Evolutionary conservation across 2,888 invertebrate genomes (phyloP), one percentile per base, ranked within the genome.

Genomic region (Abrostola tripartita): DNA sequence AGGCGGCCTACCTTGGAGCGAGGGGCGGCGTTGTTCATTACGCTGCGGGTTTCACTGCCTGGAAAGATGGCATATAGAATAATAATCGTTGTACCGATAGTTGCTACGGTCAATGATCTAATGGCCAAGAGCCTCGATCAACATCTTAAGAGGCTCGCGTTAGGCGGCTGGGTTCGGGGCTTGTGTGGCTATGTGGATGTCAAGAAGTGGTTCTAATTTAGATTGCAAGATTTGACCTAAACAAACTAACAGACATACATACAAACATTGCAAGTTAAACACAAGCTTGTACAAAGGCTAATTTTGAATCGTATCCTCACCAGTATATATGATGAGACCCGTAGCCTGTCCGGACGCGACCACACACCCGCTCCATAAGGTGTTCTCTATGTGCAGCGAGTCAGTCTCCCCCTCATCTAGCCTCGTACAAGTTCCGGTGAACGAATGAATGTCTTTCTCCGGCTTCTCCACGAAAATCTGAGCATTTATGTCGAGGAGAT

Each of bases 21-120:
- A 0, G 99, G 99, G 52, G 97, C 96, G 0, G 99, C 98, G 88
- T 99, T 99, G 93, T 99, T 99, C 99, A 99, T 99, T 10, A 99
- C 98, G 78, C 98, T 98, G 76, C 99, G 96, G 0, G 99, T 99
- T 94, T 99, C 99, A 55, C 97, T 96, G 14, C 99, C 99, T 92
- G 92, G 35, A 0, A 5, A 5, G 9, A 6, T 36, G 6, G 11
- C 35, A 2, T 8, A 12, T 44, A 6, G 41, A 36, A 11, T 11
- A 37, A 56, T 5, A 7, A 40, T 40, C 11, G n/a, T n/a, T n/a
- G n/a, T n/a, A n/a, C n/a, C n/a, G n/a, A n/a, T n/a, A n/a, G n/a
- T n/a, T n/a, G n/a, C n/a, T n/a, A n/a, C n/a, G n/a, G n/a, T n/a
- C n/a, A n/a, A n/a, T n/a, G n/a, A n/a, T n/a, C n/a, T n/a, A n/a